Evolutionary conservation across 1,140 invertebrate species (phyloP).

Genomic region (Drosophila malerkotliana): DNA sequence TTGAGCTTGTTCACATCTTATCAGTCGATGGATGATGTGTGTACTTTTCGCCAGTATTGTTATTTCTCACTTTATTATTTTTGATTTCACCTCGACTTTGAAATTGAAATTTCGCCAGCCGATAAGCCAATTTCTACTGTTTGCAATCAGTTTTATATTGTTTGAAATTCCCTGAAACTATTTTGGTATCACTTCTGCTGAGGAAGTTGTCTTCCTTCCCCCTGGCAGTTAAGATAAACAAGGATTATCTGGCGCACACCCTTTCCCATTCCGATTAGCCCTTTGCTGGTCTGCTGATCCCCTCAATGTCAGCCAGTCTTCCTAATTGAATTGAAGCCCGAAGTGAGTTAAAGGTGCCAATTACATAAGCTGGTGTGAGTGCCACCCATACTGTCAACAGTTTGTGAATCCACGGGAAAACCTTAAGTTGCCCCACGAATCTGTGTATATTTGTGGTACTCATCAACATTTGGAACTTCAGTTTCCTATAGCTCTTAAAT

Average conservation of each 20-base stretch:
- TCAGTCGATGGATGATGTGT: neutral
- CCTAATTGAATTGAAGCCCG: slow-evolving; percentile 22
- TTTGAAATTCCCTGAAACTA: neutral
- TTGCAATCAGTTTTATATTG: slow-evolving; percentile 4
- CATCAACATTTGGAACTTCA: slow-evolving; percentile 11
- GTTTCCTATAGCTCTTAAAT: too few species aligned
- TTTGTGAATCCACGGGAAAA: slow-evolving; percentile 1
- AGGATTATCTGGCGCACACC: slow-evolving; percentile 7
- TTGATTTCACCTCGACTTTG: slow-evolving; percentile 65
- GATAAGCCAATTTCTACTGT: slow-evolving; percentile 43
- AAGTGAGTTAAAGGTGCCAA: slow-evolving; percentile 37
- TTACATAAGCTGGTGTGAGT: slow-evolving; percentile 19
- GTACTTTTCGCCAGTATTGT: slow-evolving; percentile 32
- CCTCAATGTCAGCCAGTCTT: slow-evolving; percentile 31
- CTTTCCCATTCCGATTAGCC: slow-evolving; percentile 10
- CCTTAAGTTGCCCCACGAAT: slow-evolving; percentile 21
- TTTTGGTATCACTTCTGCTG: neutral
- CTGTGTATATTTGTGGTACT: slow-evolving; percentile 21
- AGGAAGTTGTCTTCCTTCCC: neutral
- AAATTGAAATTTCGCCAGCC: slow-evolving; percentile 56
- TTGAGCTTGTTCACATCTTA: slow-evolving; percentile 12
- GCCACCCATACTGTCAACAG: neutral
- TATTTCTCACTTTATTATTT: slow-evolving; percentile 27
- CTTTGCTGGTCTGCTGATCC: slow-evolving; percentile 28
- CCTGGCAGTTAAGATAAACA: slow-evolving; percentile 8